Conservation (phyloP, 53 echinoderm and acorn worm species). For the Temnopleurus reevesii region DNA sequence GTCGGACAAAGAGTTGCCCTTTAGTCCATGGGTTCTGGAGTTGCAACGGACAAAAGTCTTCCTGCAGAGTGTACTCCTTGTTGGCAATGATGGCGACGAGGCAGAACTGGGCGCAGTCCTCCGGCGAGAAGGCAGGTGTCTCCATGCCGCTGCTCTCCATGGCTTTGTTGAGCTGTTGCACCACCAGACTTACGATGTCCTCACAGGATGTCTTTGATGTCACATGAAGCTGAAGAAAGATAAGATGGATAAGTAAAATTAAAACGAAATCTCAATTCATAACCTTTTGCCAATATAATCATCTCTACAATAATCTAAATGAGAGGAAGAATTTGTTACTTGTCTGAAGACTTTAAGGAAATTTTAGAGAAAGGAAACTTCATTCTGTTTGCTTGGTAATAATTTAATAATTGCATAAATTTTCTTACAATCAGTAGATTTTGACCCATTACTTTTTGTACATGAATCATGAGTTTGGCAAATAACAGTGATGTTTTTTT, state of each 20-base stretch:
- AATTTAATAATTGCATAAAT: no score
- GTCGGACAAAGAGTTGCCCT: conserved; percentile 87
- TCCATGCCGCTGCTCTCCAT: conserved; percentile 86
- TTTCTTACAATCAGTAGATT: no score
- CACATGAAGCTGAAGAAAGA: conserved; percentile 82
- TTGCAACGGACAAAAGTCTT: conserved; percentile 89
- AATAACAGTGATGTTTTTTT: no score
- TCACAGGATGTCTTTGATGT: conserved; percentile 86
- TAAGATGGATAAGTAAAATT: background rate
- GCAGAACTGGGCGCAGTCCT: conserved; percentile 89
- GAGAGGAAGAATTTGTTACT: no score
- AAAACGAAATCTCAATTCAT: no score
- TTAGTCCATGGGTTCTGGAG: conserved; percentile 99
- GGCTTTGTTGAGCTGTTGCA: conserved; percentile 98
- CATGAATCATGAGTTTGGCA: no score
- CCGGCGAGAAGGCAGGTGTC: conserved; percentile 81
- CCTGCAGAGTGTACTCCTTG: conserved; percentile 81
- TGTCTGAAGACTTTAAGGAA: no score
- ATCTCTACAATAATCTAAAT: no score
- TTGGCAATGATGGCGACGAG: conserved; percentile 84
- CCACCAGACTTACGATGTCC: conserved; percentile 93
- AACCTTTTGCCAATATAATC: no score
- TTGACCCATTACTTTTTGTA: no score
- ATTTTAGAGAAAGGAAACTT: no score
- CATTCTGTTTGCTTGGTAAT: no score